Evolutionary conservation across 2,113 vertebrate genomes (phyloP), one percentile per base, ranked within the genome.

Genomic region (Forbesichthys papilliferus): DNA sequence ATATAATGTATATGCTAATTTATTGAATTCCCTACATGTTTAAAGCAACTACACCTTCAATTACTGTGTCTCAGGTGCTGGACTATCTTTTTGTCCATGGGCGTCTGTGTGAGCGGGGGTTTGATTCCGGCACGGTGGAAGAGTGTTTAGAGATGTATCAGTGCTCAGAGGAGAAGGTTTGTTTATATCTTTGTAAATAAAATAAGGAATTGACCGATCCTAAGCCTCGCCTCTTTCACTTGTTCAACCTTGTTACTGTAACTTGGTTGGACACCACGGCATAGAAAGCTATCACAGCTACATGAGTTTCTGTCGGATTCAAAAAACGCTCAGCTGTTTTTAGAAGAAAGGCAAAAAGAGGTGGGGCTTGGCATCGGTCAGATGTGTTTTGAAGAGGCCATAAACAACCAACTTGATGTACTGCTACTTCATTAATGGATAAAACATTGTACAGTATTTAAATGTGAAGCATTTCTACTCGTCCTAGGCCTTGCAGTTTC

Each of bases 141-240:
- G 95, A 98, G 86, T 96, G 95, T 90, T 90, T 99, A 87, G 98
- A 98, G 88, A 96, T 97, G 94, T 93, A 96, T 73, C 95, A 98
- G 82, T 95, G 94, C 86, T 97, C 97, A 64, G 98, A 98, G 78
- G 95, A 97, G 85, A 98, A 99, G 95, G 98, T 98, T 74, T 80
- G 95, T 82, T 9, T 0, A 1, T 11, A 13, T 27, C 12, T 53
- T 51, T 46, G 6, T 11, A 42, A 59, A 18, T 48, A 12, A 36
- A 13, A 20, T 76, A 36, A n/a, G 20, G 16, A 62, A 42, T 8
- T 42, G 27, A 27, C 27, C 27, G 27, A 27, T 27, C 27, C 27
- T 27, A 27, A 27, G 27, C 27, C 27, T 27, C 27, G 27, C 27
- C 27, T 27, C 27, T 27, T 27, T 27, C 27, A 27, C 2, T 27